These are phyloP conservation scores for Monoplex corrugatus DNA, from an alignment of 2,888 invertebrate species.

Conservation along the genomic window DNA sequence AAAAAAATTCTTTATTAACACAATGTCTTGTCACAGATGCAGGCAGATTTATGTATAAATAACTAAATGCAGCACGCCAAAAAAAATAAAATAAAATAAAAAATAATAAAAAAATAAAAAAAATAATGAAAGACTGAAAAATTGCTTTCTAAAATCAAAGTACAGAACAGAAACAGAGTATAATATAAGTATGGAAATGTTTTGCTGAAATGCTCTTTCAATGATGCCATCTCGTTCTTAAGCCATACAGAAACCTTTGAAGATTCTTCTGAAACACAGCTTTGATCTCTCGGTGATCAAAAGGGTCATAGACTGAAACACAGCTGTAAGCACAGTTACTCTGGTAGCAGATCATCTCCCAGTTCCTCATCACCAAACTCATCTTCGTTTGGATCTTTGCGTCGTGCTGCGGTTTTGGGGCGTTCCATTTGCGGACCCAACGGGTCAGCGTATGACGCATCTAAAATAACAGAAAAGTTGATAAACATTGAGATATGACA, in stretches of 20 bases:
- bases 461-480: conserved; percentile 62
- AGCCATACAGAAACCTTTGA: not conserved
- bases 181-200: too few species aligned
- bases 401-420: conserved; percentile 82
- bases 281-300: not conserved
- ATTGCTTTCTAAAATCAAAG: not conserved
- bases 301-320: not conserved
- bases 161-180: too few species aligned
- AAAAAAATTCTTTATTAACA: too few species aligned
- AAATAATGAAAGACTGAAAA: not conserved
- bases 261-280: not conserved
- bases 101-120: not conserved
- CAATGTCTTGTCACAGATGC: too few species aligned
- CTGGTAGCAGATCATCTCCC: conserved; percentile 88
- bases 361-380: conserved; percentile 88
- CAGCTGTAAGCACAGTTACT: conserved; percentile 80
- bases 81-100: not conserved
- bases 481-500: too few species aligned
- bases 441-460: conserved; percentile 82
- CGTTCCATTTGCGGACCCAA: conserved; percentile 82
- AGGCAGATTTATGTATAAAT: too few species aligned
- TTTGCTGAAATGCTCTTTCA: too few species aligned
- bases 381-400: conserved; percentile 85
- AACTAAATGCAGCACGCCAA: too few species aligned
- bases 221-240: not conserved